Percentiles rank a stretch among this genome's conserved stretches.
These are phyloP conservation scores for Caenorhabditis wallacei DNA, from an alignment of 2,888 invertebrate genomes.

Conservation along the genomic window DNA sequence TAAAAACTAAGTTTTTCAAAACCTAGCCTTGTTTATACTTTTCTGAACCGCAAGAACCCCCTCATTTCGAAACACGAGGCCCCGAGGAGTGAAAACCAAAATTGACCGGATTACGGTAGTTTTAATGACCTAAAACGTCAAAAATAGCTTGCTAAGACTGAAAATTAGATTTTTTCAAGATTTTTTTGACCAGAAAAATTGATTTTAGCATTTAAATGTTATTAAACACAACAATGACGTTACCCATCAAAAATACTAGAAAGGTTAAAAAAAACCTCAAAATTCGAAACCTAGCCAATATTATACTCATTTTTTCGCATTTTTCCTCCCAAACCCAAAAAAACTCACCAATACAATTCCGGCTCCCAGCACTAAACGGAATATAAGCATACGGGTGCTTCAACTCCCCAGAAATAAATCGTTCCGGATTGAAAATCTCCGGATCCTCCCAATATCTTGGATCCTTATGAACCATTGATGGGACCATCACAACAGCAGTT, in stretches of 20 bases:
- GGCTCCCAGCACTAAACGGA: slow-evolving; percentile 85
- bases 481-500: slow-evolving; percentile 82
- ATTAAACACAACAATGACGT: too few relatives aligned
- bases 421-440: slow-evolving; percentile 84
- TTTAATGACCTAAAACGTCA: not conserved
- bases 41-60: not conserved
- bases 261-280: not conserved
- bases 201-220: too few relatives aligned
- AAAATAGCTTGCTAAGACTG: too few relatives aligned
- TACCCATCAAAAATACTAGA: too few relatives aligned
- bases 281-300: not conserved
- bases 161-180: too few relatives aligned
- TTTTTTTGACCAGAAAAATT: too few relatives aligned
- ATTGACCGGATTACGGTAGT: too few relatives aligned
- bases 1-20: not conserved
- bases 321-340: not conserved
- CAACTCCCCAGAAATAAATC: slow-evolving; percentile 83
- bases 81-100: too few relatives aligned
- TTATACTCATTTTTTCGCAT: not conserved
- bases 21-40: not conserved
- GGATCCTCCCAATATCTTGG: slow-evolving; percentile 74
- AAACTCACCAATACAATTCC: slow-evolving; percentile 85
- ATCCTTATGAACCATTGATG: slow-evolving; percentile 84
- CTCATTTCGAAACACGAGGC: too few relatives aligned
- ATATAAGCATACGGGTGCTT: slow-evolving; percentile 84